These are phyloP conservation scores for Chelonus insularis DNA, from an alignment of 1,140 invertebrate genomes.

Conservation along the genomic window DNA sequence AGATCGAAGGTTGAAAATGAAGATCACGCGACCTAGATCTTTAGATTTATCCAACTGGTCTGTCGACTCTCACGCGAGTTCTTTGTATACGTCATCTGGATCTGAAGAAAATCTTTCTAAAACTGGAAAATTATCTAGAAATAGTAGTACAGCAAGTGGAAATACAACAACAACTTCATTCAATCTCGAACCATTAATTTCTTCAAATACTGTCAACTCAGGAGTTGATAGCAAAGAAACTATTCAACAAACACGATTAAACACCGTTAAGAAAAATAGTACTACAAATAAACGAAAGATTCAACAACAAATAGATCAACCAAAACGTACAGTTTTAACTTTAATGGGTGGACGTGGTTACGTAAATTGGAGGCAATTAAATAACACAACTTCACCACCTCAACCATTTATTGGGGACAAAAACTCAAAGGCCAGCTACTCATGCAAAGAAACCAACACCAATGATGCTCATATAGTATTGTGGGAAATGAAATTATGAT, in stretches of 20 bases:
- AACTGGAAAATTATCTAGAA: slow-evolving; percentile 67
- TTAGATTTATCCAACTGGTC: slow-evolving; percentile 86
- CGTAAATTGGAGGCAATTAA: slow-evolving; percentile 74
- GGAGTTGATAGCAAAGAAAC: slow-evolving; percentile 36
- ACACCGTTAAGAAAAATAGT: slow-evolving; percentile 7
- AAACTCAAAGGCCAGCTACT: slow-evolving; percentile 46
- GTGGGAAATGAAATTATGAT: slow-evolving; percentile 89
- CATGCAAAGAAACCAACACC: slow-evolving; percentile 65
- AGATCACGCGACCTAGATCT: slow-evolving; percentile 76
- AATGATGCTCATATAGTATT: slow-evolving; percentile 85
- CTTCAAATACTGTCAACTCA: slow-evolving; percentile 11
- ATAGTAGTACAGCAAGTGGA: slow-evolving; percentile 72
- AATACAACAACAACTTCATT: slow-evolving; percentile 52
- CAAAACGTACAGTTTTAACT: slow-evolving; percentile 78
- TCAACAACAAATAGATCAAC: slow-evolving; percentile 58
- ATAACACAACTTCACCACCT: slow-evolving; percentile 27
- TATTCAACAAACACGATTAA: slow-evolving; percentile 32
- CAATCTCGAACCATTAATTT: slow-evolving; percentile 21
- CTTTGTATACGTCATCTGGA: slow-evolving; percentile 77
- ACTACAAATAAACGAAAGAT: slow-evolving; percentile 34
- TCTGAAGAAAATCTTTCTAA: slow-evolving; percentile 79
- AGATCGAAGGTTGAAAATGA: slow-evolving; percentile 77
- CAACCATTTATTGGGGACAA: slow-evolving; percentile 44
- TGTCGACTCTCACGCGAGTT: slow-evolving; percentile 82
- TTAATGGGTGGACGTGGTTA: slow-evolving; percentile 87